Base-by-base conservation (phyloP, 2,797 vertebrate species). In the Danio albolineatus region DNA sequence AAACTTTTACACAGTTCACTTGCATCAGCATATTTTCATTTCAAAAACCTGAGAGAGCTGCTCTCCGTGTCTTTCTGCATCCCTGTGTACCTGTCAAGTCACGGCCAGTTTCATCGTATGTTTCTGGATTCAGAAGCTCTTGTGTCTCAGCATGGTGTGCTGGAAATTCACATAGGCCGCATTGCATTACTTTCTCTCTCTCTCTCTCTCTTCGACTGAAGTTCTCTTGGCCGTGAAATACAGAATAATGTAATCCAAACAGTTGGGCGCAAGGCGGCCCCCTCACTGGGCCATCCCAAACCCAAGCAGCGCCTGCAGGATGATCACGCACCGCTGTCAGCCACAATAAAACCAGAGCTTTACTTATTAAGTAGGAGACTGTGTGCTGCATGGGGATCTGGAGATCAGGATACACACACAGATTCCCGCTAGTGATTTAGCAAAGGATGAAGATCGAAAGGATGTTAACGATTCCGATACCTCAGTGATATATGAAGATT, bases 201-300 rank as follows among this genome's bases (percentile, higher is more conserved):
- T 51, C 66, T 28, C 28, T 1, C 28, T 57, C 62, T 51, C 13
- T 51, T 67, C 13, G 38, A 41, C 12, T 61, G 43, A 64, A 49
- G 53, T 65, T 46, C 28, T 64, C 48, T 38, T 79, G 49, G 66
- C 39, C 64, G 28, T 73, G 41, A 81, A 77, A 62, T 61, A 46
- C 16, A 46, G 65, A 69, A 76, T 77, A 79, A 82, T 82, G 69
- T 59, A 78, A 84, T 80, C 28, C 73, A 80, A 80, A 64, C 74
- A 79, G 48, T 69, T 60, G 43, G 49, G 74, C 56, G n/a, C 39
- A 60, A 78, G 49, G 72, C 43, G 13, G 61, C 67, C 56, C 64
- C 56, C 73, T 73, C 2, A 13, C 61, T 76, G 61, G 62, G 62
- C 65, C 73, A 77, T 36, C 54, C 67, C 16, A 46, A 57, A 39